Evolutionary conservation across 2,797 vertebrate species (phyloP).

Genomic region (Mus caroli): DNA sequence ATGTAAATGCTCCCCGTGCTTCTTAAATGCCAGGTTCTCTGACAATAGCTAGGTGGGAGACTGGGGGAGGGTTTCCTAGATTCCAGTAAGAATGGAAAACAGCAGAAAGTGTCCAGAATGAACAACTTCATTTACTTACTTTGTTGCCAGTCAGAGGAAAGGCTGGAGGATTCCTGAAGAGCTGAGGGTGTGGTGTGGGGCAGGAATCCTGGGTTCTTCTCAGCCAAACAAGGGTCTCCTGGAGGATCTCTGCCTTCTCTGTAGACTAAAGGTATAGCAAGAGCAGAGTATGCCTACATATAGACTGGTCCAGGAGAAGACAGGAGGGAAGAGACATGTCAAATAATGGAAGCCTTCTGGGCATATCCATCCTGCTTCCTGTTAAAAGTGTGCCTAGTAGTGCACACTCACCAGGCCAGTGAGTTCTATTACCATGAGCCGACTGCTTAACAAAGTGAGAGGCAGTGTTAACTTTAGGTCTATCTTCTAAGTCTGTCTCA

Average conservation of each 20-base stretch:
- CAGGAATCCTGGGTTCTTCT: background rate
- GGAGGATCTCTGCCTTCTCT: background rate
- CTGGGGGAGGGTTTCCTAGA: background rate
- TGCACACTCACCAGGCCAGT: background rate
- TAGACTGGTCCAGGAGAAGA: background rate
- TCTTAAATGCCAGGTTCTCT: slow-evolving; percentile 38
- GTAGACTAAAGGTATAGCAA: background rate
- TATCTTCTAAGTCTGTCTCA: background rate
- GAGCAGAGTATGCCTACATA: background rate
- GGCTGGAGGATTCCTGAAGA: background rate
- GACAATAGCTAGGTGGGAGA: background rate
- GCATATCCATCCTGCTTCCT: background rate
- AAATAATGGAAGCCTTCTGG: background rate
- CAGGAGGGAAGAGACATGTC: background rate
- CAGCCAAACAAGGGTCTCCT: background rate
- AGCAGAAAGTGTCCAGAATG: background rate
- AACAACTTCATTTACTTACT: background rate
- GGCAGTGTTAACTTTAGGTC: background rate
- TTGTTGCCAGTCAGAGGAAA: background rate
- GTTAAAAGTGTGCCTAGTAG: background rate
- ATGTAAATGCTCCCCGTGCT: background rate
- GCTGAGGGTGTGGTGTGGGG: too few relatives aligned
- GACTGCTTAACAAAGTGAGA: slow-evolving; percentile 36
- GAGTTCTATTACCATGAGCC: background rate
- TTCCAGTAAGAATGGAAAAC: background rate